Base-by-base conservation (phyloP, 2,797 vertebrate genomes). In the Anabas testudineus region DNA sequence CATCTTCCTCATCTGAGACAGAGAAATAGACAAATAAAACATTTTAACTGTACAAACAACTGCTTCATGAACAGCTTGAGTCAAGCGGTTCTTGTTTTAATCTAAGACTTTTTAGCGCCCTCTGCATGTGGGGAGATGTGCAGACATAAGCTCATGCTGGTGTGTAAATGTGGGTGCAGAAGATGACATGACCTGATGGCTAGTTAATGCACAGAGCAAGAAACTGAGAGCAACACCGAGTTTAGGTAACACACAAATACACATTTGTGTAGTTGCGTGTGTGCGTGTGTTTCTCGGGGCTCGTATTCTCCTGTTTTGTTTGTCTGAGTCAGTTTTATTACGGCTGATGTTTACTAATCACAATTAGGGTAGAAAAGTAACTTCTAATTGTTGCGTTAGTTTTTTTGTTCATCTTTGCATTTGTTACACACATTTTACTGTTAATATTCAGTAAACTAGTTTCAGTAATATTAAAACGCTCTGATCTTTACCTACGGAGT, bases 401-500 rank as follows among this genome's bases (percentile, higher is more conserved):
- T 36, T 54, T 3, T 49, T 24, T 61, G 32, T 10, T 58, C 5
- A 34, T 53, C 10, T 24, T n/a, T 39, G 14, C 32, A 10, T 45
- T 67, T 30, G 12, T 21, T 3, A 14, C 13, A 19, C 2, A 22
- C 26, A 39, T 14, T 34, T 26, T 14, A 46, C 4, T 21, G 14
- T 7, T 30, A 2, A 62, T 14, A 32, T 46, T 16, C 59, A 13
- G 16, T 32, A 9, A 34, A 36, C 10, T 43, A 30, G 1, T 45
- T 46, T 43, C 2, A 57, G 30, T 49, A 55, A 34, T 41, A 69
- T 53, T 8, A 53, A 45, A 78, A 74, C 3, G 57, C 1, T 47
- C 12, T 74, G 76, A 49, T 89, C 84, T 96, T 98, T 98, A 99
- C 97, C 97, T 97, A 96, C 93, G 94, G 97, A 97, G 94, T 97